phyloP scores from a whole-genome alignment of 1,140 invertebrate genomes.

The Drosophila dunni region DNA sequence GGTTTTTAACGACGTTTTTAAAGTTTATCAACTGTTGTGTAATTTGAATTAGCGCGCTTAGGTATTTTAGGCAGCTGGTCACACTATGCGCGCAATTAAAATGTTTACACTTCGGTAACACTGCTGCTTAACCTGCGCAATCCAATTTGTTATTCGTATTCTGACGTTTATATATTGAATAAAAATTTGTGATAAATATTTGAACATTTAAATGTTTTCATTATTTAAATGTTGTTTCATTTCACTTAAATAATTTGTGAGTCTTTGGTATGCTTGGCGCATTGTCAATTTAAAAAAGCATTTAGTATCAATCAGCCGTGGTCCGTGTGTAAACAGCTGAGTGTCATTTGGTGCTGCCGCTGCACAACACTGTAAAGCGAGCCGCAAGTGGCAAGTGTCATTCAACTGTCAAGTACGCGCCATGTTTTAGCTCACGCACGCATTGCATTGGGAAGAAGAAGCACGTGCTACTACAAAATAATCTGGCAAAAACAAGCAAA shows the following conservation, averaged over 20 bases:
- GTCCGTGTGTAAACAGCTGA: not conserved
- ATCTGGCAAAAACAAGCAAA: slow-evolving; percentile 30
- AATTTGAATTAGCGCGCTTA: not conserved
- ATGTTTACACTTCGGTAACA: not conserved
- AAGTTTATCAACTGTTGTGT: not conserved
- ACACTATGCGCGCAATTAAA: not conserved
- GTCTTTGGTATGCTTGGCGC: not conserved
- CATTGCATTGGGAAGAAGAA: slow-evolving; percentile 50
- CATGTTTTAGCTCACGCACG: slow-evolving; percentile 56
- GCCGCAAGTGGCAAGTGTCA: slow-evolving; percentile 27
- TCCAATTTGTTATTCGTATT: too few species aligned
- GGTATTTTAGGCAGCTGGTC: not conserved
- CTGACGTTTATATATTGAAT: not conserved
- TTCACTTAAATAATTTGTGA: not conserved
- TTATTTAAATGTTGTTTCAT: not conserved
- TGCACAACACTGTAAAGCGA: slow-evolving; percentile 33
- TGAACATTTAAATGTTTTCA: too few species aligned
- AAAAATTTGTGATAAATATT: too few species aligned
- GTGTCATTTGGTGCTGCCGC: slow-evolving; percentile 14
- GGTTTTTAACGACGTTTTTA: not conserved
- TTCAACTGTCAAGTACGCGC: slow-evolving; percentile 50
- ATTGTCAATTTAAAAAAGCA: not conserved
- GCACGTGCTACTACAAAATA: slow-evolving; percentile 29
- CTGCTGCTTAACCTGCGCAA: not conserved
- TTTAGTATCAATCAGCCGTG: slow-evolving; percentile 12